Evolutionary conservation across 2,797 vertebrate species (phyloP).

Genomic region (Mormyrops boulengeri): DNA sequence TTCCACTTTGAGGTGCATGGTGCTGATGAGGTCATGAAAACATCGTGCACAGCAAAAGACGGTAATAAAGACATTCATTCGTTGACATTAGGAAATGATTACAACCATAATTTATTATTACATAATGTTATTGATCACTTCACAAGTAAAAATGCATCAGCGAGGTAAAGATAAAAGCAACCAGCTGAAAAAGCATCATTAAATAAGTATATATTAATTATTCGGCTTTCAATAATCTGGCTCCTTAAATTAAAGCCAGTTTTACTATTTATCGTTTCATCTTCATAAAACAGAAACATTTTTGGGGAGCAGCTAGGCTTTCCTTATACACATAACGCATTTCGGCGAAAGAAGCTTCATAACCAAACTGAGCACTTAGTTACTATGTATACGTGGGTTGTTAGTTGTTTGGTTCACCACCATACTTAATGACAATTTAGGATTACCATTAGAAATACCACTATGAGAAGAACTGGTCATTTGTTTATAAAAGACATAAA

Average conservation of each 20-base stretch:
- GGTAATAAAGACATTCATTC: not conserved
- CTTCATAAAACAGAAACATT: conserved; percentile 22
- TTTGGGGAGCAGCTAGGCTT: not conserved
- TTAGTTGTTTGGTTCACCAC: conserved; percentile 3
- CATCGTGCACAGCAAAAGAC: not conserved
- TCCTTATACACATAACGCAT: not conserved
- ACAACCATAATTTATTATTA: conserved; percentile 12
- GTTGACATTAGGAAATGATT: not conserved
- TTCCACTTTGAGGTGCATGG: not conserved
- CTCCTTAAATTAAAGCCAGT: not conserved
- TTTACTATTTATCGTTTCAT: conserved; percentile 21
- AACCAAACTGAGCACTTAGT: conserved; percentile 12
- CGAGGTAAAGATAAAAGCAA: conserved; percentile 6
- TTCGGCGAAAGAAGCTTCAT: not conserved
- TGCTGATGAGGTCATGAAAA: not conserved
- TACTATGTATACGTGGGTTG: not conserved
- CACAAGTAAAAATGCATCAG: conserved; percentile 19
- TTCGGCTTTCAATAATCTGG: not conserved
- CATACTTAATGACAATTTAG: not conserved
- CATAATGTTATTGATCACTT: conserved; percentile 8
- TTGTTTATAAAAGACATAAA: conserved; percentile 38
- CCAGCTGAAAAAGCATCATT: conserved; percentile 19
- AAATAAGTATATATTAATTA: conserved; percentile 10
- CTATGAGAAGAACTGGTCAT: conserved; percentile 48
- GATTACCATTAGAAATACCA: conserved; percentile 28